Conservation (phyloP, 2,888 invertebrate species). For the Macrophya alboannulata region DNA sequence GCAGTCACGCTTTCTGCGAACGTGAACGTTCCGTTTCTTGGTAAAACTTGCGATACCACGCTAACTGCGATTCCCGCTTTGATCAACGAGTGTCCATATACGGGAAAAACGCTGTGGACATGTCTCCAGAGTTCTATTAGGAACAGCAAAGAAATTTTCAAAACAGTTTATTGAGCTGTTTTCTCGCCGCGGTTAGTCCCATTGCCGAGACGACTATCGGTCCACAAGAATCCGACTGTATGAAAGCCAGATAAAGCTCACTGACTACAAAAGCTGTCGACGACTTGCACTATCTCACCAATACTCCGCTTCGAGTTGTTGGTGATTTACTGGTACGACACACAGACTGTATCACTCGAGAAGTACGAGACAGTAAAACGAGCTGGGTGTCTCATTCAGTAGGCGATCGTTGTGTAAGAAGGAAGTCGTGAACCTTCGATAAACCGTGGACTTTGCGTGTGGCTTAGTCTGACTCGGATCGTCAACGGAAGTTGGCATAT, state of each 20-base stretch:
- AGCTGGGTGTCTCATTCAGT: slow-evolving; percentile 38
- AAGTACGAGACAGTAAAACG: background rate
- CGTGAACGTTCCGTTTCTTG: slow-evolving; percentile 46
- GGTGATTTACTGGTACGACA: slow-evolving; percentile 31
- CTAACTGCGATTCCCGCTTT: background rate
- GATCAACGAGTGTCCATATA: slow-evolving; percentile 6
- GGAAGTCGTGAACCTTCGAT: slow-evolving; percentile 48
- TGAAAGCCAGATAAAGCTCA: slow-evolving; percentile 17
- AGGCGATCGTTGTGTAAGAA: slow-evolving; percentile 25
- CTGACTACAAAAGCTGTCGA: slow-evolving; percentile 26
- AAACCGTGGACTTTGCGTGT: slow-evolving; percentile 29
- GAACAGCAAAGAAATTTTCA: background rate
- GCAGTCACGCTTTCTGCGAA: slow-evolving; percentile 47
- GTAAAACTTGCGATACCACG: background rate
- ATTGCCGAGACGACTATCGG: background rate
- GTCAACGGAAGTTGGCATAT: slow-evolving; percentile 27
- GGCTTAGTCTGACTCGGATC: background rate
- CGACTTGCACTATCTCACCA: slow-evolving; percentile 49
- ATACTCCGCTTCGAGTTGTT: slow-evolving; percentile 16
- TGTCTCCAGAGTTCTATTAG: background rate
- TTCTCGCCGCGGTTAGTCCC: background rate
- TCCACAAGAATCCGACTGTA: slow-evolving; percentile 31
- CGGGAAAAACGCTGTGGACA: background rate
- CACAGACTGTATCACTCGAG: slow-evolving; percentile 10
- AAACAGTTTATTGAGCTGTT: background rate